Evolutionary conservation across 2,797 vertebrate species (phyloP).

Genomic region (Salmo trutta): DNA sequence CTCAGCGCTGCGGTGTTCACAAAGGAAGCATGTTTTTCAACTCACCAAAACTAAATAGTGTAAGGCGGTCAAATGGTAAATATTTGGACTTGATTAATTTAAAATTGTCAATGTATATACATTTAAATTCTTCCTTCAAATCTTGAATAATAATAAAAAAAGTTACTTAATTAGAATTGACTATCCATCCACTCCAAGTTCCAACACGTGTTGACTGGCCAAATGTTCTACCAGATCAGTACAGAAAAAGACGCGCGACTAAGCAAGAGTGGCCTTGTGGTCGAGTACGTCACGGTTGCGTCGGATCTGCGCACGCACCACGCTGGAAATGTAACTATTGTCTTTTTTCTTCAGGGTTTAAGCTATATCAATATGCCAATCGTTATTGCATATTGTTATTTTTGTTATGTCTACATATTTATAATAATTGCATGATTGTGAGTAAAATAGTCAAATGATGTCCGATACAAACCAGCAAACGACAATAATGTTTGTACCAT

Average conservation of each 20-base stretch:
- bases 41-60: slow-evolving; percentile 44
- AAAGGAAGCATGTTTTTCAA: slow-evolving; percentile 42
- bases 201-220: not conserved
- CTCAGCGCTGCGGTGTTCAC: not conserved
- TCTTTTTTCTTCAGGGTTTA: not conserved
- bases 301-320: not conserved
- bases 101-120: not conserved
- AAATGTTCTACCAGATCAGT: not conserved
- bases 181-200: not conserved
- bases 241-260: not conserved
- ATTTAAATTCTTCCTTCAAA: not conserved
- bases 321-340: not conserved
- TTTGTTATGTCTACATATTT: not conserved
- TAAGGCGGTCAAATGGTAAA: not conserved
- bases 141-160: not conserved
- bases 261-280: not conserved
- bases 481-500: not conserved
- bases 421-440: not conserved
- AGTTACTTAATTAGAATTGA: not conserved
- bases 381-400: not conserved
- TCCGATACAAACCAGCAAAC: not conserved
- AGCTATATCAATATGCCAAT: no score
- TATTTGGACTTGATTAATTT: not conserved
- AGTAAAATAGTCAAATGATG: not conserved
- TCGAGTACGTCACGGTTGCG: not conserved